A percentile compares a stretch with the other conserved stretches of the same genome.
Evolutionary conservation across 2,888 invertebrate genomes (phyloP).

Genomic region (Corbicula japonica): DNA sequence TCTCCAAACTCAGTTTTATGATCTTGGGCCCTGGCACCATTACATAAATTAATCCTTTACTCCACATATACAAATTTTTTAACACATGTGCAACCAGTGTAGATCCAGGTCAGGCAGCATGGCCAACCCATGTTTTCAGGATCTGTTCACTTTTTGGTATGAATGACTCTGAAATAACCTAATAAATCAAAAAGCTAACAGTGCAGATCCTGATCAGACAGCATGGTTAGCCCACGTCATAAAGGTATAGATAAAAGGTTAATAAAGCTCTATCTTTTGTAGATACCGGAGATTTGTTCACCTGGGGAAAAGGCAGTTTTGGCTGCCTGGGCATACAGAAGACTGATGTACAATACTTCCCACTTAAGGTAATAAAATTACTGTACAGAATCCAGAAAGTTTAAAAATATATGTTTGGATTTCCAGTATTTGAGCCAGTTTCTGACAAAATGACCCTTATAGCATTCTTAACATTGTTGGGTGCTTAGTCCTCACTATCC

Average conservation of each 20-base stretch:
- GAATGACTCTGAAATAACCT: not conserved
- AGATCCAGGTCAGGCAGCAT: not conserved
- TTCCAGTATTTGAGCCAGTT: not conserved
- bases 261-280: conserved; percentile 41
- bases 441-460: not conserved
- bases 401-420: not conserved
- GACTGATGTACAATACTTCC: conserved; percentile 92
- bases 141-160: not conserved
- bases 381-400: not conserved
- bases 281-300: conserved; percentile 93
- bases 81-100: too few species aligned
- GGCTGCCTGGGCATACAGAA: conserved; percentile 92
- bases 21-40: too few species aligned
- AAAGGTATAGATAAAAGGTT: not conserved
- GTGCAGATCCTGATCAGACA: not conserved
- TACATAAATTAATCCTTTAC: too few species aligned
- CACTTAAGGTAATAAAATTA: conserved; percentile 90
- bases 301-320: conserved; percentile 96
- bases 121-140: not conserved
- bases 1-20: too few species aligned
- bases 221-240: too few species aligned
- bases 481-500: not conserved
- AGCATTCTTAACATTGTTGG: not conserved
- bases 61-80: too few species aligned
- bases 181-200: not conserved